Percentiles rank a stretch among this genome's conserved stretches.
Evolutionary conservation across 2,797 vertebrate species (phyloP).

Genomic region (Cossypha caffra): DNA sequence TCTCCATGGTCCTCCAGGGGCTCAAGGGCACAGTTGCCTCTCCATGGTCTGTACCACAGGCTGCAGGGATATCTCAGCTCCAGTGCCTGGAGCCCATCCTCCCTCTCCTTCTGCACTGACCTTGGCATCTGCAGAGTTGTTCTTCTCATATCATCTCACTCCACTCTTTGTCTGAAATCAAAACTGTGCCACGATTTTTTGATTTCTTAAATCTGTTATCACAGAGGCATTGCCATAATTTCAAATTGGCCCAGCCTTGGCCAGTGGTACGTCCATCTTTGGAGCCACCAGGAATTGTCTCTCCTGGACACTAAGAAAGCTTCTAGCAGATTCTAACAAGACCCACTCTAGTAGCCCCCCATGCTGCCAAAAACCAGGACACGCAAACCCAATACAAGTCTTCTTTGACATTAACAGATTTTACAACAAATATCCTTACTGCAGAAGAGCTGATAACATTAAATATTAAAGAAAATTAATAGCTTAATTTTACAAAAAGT

Average conservation of each 20-base stretch:
- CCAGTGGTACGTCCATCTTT: accelerated
- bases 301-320: neutral
- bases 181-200: neutral
- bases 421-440: neutral
- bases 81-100: accelerated
- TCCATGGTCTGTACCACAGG: accelerated
- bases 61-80: neutral
- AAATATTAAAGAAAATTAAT: neutral
- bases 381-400: neutral
- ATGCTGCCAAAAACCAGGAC: neutral
- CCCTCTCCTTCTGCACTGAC: neutral
- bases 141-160: neutral
- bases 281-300: neutral
- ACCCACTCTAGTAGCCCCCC: neutral
- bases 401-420: neutral
- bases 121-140: neutral
- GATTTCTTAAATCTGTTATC: neutral
- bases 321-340: neutral
- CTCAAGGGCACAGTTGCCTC: neutral
- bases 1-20: neutral
- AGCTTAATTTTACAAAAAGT: neutral
- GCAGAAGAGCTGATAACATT: neutral
- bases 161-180: neutral
- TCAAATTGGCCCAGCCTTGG: neutral
- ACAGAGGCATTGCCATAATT: accelerated